Evolutionary conservation across 2,113 vertebrate genomes (phyloP), one percentile per base, ranked within the genome.

Genomic region (Theropithecus gelada): DNA sequence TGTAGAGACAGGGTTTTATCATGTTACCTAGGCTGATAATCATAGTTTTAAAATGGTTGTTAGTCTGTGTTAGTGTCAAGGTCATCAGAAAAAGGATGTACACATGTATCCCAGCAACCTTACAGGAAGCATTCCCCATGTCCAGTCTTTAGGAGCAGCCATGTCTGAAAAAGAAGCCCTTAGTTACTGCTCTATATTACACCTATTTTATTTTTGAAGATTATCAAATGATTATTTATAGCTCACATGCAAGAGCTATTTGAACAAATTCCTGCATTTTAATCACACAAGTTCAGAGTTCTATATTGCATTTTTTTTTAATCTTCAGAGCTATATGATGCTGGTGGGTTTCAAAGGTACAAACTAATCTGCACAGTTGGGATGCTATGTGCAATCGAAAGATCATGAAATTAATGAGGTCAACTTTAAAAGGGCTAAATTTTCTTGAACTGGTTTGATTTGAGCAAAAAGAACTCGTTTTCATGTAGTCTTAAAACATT

Each of bases 381-480:
- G 83, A 52, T 85, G 40, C 57, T 66, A 52, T 64, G 59, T 57
- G 80, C 82, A 81, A 96, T 87, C 55, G 73, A 95, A 95, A 98
- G 91, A 93, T 86, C 97, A 90, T 92, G 59, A 96, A 98, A 96
- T 98, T 98, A 98, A 97, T 98, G 93, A 95, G 90, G 88, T 97
- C 92, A 97, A 40, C 95, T 79, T 96, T 90, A 96, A 97, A 98
- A 84, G 72, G 52, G 38, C 40, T 18, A 96, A 27, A 43, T 96
- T 97, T 96, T 95, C 95, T 96, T 96, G 80, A 97, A 88, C 93
- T 95, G 66, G 64, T 96, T 96, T 93, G 59, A 96, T 96, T 95
- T 94, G 32, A 97, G 85, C 27, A 96, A 96, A 97, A 94, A 57
- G 48, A 88, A 90, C 27, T 92, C 17, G 1, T 96, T 97, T 97